Evolutionary conservation across 2,888 invertebrate species (phyloP).

Genomic region (Drosophila imparisetae): DNA sequence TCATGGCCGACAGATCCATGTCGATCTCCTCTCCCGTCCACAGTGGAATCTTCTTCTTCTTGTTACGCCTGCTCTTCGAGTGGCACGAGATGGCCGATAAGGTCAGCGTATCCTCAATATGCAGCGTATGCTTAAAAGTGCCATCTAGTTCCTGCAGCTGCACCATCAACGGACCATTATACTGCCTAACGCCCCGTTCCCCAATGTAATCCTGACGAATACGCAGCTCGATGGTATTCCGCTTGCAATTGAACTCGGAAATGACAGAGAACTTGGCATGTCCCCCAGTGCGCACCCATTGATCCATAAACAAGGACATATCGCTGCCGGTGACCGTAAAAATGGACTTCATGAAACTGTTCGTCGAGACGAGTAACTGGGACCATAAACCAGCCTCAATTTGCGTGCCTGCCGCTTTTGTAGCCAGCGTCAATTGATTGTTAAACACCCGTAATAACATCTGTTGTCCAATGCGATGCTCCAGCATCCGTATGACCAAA

Average conservation of each 20-base stretch:
- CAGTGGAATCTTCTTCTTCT: conserved; percentile 99
- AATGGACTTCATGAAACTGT: conserved; percentile 96
- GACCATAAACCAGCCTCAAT: conserved; percentile 94
- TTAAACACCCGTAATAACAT: conserved; percentile 97
- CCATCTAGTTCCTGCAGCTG: conserved; percentile 99
- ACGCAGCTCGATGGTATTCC: conserved; percentile 99
- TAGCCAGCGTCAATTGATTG: conserved; percentile 96
- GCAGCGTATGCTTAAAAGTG: conserved; percentile 97
- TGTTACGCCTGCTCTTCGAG: conserved; percentile 98
- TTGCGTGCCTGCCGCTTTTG: conserved; percentile 94
- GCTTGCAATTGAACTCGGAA: conserved; percentile 97
- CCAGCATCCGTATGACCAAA: conserved; percentile 97
- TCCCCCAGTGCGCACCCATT: conserved; percentile 98
- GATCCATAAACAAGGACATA: conserved; percentile 98
- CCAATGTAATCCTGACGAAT: conserved; percentile 95
- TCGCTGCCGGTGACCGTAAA: conserved; percentile 99
- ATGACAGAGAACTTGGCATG: conserved; percentile 97
- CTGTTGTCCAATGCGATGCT: conserved; percentile 97
- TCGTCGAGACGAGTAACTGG: conserved; percentile 96
- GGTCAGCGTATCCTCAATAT: conserved; percentile 96
- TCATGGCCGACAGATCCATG: conserved; percentile 99
- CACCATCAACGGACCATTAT: conserved; percentile 97
- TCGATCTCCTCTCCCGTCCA: conserved; percentile 99
- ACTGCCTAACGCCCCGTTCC: conserved; percentile 94
- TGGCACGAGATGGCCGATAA: conserved; percentile 99